Base-by-base conservation (phyloP, 2,113 vertebrate species). In the Saccopteryx leptura region DNA sequence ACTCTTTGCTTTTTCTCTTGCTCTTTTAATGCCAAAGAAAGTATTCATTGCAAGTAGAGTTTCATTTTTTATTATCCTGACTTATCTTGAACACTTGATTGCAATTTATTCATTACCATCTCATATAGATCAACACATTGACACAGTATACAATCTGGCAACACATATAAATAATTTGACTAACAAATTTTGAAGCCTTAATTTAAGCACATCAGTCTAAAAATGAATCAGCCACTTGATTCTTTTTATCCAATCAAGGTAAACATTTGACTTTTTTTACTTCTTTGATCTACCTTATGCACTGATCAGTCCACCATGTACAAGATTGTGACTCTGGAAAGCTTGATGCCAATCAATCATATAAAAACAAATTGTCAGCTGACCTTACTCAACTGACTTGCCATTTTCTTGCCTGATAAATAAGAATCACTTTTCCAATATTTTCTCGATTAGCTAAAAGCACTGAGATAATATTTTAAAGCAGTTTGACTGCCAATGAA, bases 311-410 rank as follows among this genome's bases (percentile, higher is more conserved):
- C 31, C 10, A 18, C 0, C 11, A 18, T 75, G 14, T 14, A 65
- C 24, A 21, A 79, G 63, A 80, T 1, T 80, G 65, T 91, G 28
- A 88, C 76, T 93, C 88, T 92, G 7, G 21, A 17, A 87, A 88
- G 80, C 9, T 17, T 75, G 50, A 79, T 80, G 4, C 94, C 23
- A 81, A 31, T 95, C 23, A 81, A 31, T 7, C 65, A 52, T 19
- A 79, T 69, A 83, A 68, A 89, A 94, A 88, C 56, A n/a, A 93
- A 90, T 93, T 90, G 5, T 93, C 78, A 83, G 79, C n/a, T 61
- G 83, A 88, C 65, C 10, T 80, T 58, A 52, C 5, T 12, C 18
- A 92, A 52, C 26, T 93, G 84, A 90, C 65, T 86, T 94, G 15
- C 6, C 76, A 78, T 93, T 68, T 85, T 83, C 48, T 39, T 48